Base-by-base conservation (phyloP, 2,888 invertebrate species). In the Kryphioiulus occultus region DNA sequence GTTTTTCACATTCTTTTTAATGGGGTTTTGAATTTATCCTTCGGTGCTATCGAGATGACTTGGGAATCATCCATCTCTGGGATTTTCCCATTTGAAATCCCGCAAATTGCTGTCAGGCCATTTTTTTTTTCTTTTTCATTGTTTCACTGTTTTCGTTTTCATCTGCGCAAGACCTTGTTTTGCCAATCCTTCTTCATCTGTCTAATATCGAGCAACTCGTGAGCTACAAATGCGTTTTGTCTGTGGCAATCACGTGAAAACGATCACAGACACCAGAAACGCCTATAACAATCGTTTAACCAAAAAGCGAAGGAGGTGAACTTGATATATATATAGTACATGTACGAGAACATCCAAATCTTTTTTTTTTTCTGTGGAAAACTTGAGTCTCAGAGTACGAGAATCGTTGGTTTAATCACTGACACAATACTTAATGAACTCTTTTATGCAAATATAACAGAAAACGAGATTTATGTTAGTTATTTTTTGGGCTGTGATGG, bases 31-130 rank as follows among this genome's bases (percentile, higher is more conserved):
- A 68, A 68, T 68, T 68, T 26, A 68, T 68, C 26, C 68, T 68
- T 9, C 53, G 1, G 19, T 53, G 53, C n/a, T n/a, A 53, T n/a
- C 3, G 26, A 5, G 10, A 68, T 68, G 68, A 26, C 68, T 22
- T 26, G 68, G 53, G 53, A 68, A 26, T 68, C 22, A 68, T 68
- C 68, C 12, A 68, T 68, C 68, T 68, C 26, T 68, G 26, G 68
- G 68, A 68, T 68, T 68, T 68, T 68, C 68, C n/a, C 10, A 68
- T 68, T 68, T 68, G 68, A 68, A 68, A 68, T 68, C 68, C 68
- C 22, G 68, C 68, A 68, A 68, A 68, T 68, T 68, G 68, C 19
- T 26, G 68, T 68, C 68, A 68, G 26, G 26, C 68, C 68, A 68
- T 68, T n/a, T n/a, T 53, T 47, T 47, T 68, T 68, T 35, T 35